phyloP scores from a whole-genome alignment of 2,113 vertebrate genomes.

The Machaerirhynchus nigripectus region DNA sequence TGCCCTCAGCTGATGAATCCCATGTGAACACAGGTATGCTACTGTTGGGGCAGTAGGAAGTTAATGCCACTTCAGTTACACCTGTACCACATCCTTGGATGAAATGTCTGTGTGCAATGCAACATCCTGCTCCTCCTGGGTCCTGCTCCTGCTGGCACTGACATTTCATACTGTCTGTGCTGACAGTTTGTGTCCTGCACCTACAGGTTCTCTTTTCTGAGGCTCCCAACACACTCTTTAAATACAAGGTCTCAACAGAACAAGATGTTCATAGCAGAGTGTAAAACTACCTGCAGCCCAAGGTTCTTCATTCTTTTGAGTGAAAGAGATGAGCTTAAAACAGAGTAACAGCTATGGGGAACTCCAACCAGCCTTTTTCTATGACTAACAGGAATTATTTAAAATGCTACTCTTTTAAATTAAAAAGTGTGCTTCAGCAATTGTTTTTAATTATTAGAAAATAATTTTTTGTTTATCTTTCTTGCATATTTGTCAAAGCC shows the following conservation, averaged over 20 bases:
- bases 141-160: not conserved
- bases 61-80: not conserved
- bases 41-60: not conserved
- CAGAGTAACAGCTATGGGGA: not conserved
- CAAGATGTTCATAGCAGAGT: not conserved
- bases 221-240: not conserved
- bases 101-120: not conserved
- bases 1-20: not conserved
- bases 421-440: not conserved
- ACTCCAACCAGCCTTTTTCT: not conserved
- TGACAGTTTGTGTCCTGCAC: not conserved
- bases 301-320: not conserved
- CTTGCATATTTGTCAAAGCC: not conserved
- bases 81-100: not conserved
- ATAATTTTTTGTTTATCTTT: not conserved
- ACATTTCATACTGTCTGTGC: not conserved
- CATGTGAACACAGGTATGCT: not conserved
- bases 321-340: not conserved
- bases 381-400: not conserved
- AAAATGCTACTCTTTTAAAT: not conserved
- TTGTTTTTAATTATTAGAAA: not conserved
- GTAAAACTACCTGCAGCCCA: not conserved
- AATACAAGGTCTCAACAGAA: not conserved
- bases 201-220: not conserved
- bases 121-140: not conserved